Evolutionary conservation across 2,113 vertebrate species (phyloP), one percentile per base, ranked within the genome.

Genomic region (Anarhynchus alexandrinus): DNA sequence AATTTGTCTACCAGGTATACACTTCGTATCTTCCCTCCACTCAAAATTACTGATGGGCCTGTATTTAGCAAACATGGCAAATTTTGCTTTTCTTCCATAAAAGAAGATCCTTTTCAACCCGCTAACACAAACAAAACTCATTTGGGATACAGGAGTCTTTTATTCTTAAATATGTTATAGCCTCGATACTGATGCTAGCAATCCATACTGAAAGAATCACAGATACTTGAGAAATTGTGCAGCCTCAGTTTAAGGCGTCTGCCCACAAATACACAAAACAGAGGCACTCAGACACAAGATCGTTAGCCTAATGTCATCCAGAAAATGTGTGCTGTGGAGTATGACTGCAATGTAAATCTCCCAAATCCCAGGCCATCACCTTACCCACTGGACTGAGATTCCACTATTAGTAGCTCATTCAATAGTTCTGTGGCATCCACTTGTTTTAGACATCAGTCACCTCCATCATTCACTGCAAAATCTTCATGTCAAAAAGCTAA

Each of bases 61-160:
- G 21, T 9, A 40, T 36, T 78, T 89, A 95, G 47, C 22, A 67
- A 91, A 81, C 18, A 52, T 14, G 23, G 59, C 51, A 86, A 81
- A 26, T 36, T 49, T 47, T 86, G 34, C 45, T 73, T 69, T 76
- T 69, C 14, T 61, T 83, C 38, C 47, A 3, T 4, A 12, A 85
- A 11, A 74, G 1, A 74, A 5, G 18, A 42, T 79, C 12, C 17
- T 78, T 90, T 61, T 42, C 34, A 29, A 40, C 42, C 57, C 22
- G 13, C 17, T 47, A 81, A 67, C 10, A 67, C 17, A 54, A 81
- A 77, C 15, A 78, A 78, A 74, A 73, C 20, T 78, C 26, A 36
- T 76, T 21, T 54, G 65, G 22, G 25, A 82, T n/a, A 57, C 13
- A 81, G 0, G 0, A 0, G 3, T 42, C 66, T 49, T 77, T 87